Percentiles rank a stretch among this genome's conserved stretches.
Evolutionary conservation across 1,140 invertebrate genomes (phyloP).

Genomic region (Philopotamus ludificatus): DNA sequence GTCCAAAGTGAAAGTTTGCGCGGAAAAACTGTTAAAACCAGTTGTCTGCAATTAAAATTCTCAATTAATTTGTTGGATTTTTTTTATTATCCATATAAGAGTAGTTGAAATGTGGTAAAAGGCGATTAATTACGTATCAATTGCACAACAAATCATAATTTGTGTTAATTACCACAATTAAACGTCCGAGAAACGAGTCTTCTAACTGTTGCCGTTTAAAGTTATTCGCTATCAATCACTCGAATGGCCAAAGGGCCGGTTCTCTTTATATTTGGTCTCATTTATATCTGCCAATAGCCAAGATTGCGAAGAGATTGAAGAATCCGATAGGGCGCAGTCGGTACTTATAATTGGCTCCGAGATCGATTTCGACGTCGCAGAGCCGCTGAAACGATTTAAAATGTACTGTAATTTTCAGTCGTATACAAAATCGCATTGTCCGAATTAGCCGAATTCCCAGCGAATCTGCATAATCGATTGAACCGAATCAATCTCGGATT

Average conservation of each 20-base stretch:
- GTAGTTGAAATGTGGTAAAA: no score
- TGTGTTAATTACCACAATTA: conserved; percentile 18
- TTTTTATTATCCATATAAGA: no score
- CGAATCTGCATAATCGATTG: no score
- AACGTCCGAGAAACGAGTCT: conserved; percentile 11
- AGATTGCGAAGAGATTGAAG: conserved; percentile 12
- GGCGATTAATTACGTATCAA: conserved; percentile 4
- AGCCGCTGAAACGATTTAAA: no score
- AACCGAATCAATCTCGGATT: no score
- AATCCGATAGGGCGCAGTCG: conserved; percentile 11
- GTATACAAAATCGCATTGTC: no score
- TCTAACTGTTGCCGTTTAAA: conserved; percentile 16
- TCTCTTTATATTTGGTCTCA: conserved; percentile 3
- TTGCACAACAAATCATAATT: conserved; percentile 12
- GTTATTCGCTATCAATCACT: conserved; percentile 19
- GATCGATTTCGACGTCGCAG: neutral
- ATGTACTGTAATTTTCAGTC: no score
- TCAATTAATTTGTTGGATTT: no score
- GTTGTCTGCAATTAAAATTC: no score
- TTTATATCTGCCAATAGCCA: conserved; percentile 3
- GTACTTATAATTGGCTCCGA: conserved; percentile 20
- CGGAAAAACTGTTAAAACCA: no score
- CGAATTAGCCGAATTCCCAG: no score
- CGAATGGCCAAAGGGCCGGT: conserved; percentile 10
- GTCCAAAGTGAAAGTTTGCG: no score